Evolutionary conservation across 1,140 invertebrate genomes (phyloP), one percentile per base, ranked within the genome.

Genomic region (Trachymyrmex septentrionalis): DNA sequence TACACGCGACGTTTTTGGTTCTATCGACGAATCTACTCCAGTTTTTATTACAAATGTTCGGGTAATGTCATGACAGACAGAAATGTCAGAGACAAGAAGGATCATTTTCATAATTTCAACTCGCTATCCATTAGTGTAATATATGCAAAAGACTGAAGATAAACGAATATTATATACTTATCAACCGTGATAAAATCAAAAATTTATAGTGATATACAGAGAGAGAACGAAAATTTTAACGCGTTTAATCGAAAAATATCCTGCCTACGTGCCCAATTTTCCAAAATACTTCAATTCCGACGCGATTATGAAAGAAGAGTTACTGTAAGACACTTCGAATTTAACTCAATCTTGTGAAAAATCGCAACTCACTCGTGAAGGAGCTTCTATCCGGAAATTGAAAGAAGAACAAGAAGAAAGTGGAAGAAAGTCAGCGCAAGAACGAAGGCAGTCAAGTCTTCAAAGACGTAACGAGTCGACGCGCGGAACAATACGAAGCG

Each of bases 1-100:
- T 61, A 53, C 86, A 64, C 78, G 67, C 71, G 78, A 72, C 55
- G 67, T 50, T 72, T 50, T 82, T 82, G 48, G 16, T 30, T 4
- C 59, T 66, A 73, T 64, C 78, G 66, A 64, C 48, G 50, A n/a
- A 71, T 81, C 85, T 61, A 72, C 59, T 50, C 16, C 4, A 24
- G 27, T 44, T 73, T 48, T 73, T 84, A 84, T 82, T 38, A 59
- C 53, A 44, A 75, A 61, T 71, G 69, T 34, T 73, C 27, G 38
- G 38, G n/a, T 3, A 21, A 84, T 84, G 61, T 73, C 55, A 50
- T 57, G 69, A 72, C 30, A 14, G 55, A 44, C 34, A 44, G 30
- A 3, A 57, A 30, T 48, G 21, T 38, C 48, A 21, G 21, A 50
- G 53, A 48, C 53, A 48, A 44, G 38, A 73, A 84, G 38, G 24